Evolutionary conservation across 64 coral and sea anemone species (phyloP).

Genomic region (Astreopora myriophthalma): DNA sequence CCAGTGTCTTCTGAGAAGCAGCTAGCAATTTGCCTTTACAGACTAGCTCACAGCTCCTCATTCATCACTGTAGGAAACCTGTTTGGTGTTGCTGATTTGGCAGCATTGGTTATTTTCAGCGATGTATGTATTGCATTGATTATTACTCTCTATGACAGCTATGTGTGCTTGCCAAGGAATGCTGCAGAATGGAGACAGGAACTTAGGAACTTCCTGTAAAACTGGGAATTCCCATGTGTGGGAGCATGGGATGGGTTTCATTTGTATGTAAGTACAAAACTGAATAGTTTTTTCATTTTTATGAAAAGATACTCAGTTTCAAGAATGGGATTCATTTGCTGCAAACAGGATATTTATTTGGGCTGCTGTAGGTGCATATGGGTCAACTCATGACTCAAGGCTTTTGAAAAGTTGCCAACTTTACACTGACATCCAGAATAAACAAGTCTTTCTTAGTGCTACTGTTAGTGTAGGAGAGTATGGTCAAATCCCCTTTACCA

Average conservation of each 20-base stretch:
- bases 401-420: constrained; percentile 18
- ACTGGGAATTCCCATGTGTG: too few relatives aligned
- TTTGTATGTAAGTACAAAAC: too few relatives aligned
- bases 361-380: constrained; percentile 43
- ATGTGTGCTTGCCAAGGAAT: too few relatives aligned
- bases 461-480: neutral
- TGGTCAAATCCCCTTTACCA: neutral
- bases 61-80: constrained; percentile 51
- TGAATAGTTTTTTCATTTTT: too few relatives aligned
- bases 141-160: too few relatives aligned
- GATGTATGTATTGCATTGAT: too few relatives aligned
- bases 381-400: constrained; percentile 60
- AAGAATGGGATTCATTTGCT: too few relatives aligned
- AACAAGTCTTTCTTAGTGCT: neutral
- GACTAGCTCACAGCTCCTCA: constrained; percentile 52
- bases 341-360: constrained; percentile 54
- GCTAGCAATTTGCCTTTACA: constrained; percentile 56
- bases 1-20: constrained; percentile 46
- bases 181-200: too few relatives aligned
- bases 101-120: constrained; percentile 23
- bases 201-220: too few relatives aligned
- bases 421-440: constrained; percentile 31
- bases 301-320: too few relatives aligned
- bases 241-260: too few relatives aligned
- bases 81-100: constrained; percentile 59